Conservation (phyloP, 2,113 vertebrate genomes). For the Chinchilla lanigera region DNA sequence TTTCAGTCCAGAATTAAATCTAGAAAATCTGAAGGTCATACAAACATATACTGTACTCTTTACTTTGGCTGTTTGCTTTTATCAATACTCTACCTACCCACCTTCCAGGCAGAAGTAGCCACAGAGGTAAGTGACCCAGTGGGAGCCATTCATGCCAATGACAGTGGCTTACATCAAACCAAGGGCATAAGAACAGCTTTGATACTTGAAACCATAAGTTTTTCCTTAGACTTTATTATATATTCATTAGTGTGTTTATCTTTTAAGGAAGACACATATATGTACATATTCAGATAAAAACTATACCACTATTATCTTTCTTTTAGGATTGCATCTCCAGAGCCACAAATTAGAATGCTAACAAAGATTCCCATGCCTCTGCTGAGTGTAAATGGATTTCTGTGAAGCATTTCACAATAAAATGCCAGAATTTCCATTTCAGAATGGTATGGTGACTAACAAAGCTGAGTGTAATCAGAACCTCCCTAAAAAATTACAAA, state of each 20-base stretch:
- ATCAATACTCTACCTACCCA: not conserved
- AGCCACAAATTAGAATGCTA: not conserved
- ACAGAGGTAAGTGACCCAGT: not conserved
- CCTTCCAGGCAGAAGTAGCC: not conserved
- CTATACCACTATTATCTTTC: not conserved
- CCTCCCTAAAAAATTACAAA: not conserved
- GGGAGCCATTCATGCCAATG: not conserved
- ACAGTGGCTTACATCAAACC: not conserved
- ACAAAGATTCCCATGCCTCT: not conserved
- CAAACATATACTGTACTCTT: not conserved
- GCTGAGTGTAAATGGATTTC: not conserved
- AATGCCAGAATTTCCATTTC: not conserved
- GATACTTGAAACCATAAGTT: slow-evolving; percentile 48
- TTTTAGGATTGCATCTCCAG: not conserved
- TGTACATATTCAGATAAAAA: slow-evolving; percentile 45
- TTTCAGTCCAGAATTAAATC: not conserved
- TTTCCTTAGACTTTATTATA: slow-evolving; percentile 62
- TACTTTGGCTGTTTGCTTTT: not conserved
- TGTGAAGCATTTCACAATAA: not conserved
- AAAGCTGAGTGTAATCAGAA: not conserved
- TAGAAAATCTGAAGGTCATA: not conserved
- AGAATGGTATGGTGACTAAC: not conserved
- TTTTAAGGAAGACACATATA: not conserved
- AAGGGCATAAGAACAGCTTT: not conserved
- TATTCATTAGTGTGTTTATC: slow-evolving; percentile 25